Base-by-base conservation (phyloP, 1,140 invertebrate species). In the Macrocentrus cingulum region DNA sequence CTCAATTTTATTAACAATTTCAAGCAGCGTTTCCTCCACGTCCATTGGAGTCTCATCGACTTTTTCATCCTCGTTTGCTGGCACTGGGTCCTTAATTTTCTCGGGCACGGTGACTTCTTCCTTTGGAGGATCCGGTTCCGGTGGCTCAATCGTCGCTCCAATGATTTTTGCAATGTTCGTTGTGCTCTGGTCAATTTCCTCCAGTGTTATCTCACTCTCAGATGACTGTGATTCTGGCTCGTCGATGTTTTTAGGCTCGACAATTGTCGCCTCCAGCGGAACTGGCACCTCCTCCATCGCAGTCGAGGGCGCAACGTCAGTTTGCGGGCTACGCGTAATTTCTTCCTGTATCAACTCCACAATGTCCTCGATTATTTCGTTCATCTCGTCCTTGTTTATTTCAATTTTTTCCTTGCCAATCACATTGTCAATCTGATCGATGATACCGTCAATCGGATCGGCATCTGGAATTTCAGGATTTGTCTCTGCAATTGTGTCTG, bases 331-430 rank as follows among this genome's bases (percentile, higher is more conserved):
- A 3, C 61, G 60, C 2, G 74, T 77, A 22, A 78, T 78, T 50
- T 79, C 79, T 62, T 77, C 73, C 46, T 80, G 79, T 13, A 81
- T 80, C 15, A 80, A 50, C 52, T 79, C 77, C 48, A 81, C 77
- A 15, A 81, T 79, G 56, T 80, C 78, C 1, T 74, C 77, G 49
- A 81, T 81, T 16, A 79, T 80, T 55, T 80, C 77, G 56, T 81
- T 80, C 39, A 80, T 79, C 54, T 80, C 79, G 56, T 79, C 77
- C 49, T 80, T 79, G 56, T 80, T 72, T 52, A 80, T 78, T 15
- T 71, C 74, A 23, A 77, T 74, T 41, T 77, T 75, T 44, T 80
- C 77, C 60, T 79, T 79, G 4, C 67, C 72, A 46, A 79, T 77
- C n/a, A 77, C 73, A 46, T 77, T 70, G 49, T 77, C 76, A 52